phyloP scores from a whole-genome alignment of 2,113 vertebrate genomes.

The Hemichromis elongatus region DNA sequence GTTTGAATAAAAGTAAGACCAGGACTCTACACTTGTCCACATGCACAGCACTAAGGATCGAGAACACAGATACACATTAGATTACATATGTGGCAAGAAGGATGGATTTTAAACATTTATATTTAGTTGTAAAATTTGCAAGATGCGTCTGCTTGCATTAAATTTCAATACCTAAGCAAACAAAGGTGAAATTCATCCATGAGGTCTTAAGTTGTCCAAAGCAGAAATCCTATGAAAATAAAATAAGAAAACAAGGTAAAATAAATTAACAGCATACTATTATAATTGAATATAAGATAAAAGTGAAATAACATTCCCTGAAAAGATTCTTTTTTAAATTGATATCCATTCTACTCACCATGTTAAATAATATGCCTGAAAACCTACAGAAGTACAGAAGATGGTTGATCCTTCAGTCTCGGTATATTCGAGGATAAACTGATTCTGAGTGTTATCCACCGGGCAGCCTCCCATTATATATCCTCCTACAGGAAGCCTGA shows the following conservation, averaged over 20 bases:
- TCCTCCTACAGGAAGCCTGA: constrained; percentile 20
- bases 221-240: neutral
- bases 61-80: neutral
- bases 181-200: constrained; percentile 17
- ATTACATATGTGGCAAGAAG: neutral
- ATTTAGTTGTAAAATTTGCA: neutral
- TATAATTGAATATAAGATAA: neutral
- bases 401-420: neutral
- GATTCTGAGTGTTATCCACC: neutral
- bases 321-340: neutral
- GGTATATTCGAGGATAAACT: neutral
- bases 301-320: neutral
- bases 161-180: constrained; percentile 41
- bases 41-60: constrained; percentile 58
- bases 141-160: neutral
- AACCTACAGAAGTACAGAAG: neutral
- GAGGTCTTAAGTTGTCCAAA: constrained; percentile 8
- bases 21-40: constrained; percentile 67
- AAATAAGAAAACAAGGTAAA: neutral
- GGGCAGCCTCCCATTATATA: neutral
- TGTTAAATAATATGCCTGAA: neutral
- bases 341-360: constrained; percentile 48
- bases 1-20: constrained; percentile 78
- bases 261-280: neutral
- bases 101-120: accelerated